A percentile compares a stretch with the other conserved stretches of the same genome.
phyloP scores from a whole-genome alignment of 2,888 invertebrate genomes.

The Hydroisotoma schaefferi region DNA sequence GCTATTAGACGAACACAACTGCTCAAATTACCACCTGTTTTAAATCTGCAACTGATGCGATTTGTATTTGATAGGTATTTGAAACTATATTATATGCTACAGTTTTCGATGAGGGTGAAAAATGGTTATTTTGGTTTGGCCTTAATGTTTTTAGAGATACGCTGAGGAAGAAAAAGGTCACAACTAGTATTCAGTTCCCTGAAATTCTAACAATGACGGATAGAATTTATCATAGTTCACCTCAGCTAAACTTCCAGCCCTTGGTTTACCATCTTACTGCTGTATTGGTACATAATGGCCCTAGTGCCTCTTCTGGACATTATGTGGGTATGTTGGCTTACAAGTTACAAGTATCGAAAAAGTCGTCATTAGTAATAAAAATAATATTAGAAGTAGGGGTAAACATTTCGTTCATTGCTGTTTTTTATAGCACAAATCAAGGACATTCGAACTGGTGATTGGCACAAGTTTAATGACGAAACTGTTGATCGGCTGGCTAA shows the following conservation, averaged over 20 bases:
- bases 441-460: constrained; percentile 56
- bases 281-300: constrained; percentile 64
- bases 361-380: background rate
- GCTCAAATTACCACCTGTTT: constrained; percentile 58
- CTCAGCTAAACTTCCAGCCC: constrained; percentile 42
- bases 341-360: background rate
- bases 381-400: too few relatives aligned
- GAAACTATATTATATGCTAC: constrained; percentile 9
- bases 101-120: background rate
- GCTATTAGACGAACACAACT: constrained; percentile 59
- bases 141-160: constrained; percentile 53
- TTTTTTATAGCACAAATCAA: constrained; percentile 55
- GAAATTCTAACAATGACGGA: constrained; percentile 60
- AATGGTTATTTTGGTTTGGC: background rate
- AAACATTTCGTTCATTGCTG: too few relatives aligned
- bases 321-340: constrained; percentile 56
- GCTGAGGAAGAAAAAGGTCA: constrained; percentile 61
- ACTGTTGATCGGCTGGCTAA: constrained; percentile 50
- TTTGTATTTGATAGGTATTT: constrained; percentile 62
- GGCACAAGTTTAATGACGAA: constrained; percentile 66
- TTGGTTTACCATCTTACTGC: constrained; percentile 60
- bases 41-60: constrained; percentile 62
- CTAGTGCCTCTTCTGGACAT: constrained; percentile 64
- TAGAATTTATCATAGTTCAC: constrained; percentile 11
- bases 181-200: constrained; percentile 60